Conservation (phyloP, 2,888 invertebrate species). For the Camponotus fellah region DNA sequence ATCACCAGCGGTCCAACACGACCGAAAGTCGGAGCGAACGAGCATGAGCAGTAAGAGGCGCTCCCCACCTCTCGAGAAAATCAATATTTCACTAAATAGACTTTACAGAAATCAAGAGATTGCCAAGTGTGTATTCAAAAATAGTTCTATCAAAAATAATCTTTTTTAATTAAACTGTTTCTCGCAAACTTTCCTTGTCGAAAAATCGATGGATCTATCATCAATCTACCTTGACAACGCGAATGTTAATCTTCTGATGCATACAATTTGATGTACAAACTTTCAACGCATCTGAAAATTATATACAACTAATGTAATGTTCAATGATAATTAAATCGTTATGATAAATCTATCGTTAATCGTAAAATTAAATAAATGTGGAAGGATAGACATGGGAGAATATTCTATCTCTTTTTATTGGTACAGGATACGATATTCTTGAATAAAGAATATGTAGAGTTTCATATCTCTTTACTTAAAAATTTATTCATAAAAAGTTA, state of each 20-base stretch:
- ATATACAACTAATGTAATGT: background rate
- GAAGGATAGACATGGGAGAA: background rate
- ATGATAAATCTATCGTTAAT: slow-evolving; percentile 15
- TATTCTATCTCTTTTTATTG: background rate
- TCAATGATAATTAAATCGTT: background rate
- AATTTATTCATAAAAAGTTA: slow-evolving; percentile 24
- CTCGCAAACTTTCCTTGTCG: background rate
- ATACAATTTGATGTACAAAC: background rate
- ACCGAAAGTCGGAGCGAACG: slow-evolving; percentile 60
- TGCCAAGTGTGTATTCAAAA: background rate
- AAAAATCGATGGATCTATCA: background rate
- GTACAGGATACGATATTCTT: background rate
- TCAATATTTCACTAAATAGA: slow-evolving; percentile 74
- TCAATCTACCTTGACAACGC: background rate
- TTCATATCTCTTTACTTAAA: slow-evolving; percentile 22
- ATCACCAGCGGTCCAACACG: slow-evolving; percentile 61
- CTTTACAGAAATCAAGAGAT: slow-evolving; percentile 11
- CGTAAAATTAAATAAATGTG: background rate
- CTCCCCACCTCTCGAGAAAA: slow-evolving; percentile 59
- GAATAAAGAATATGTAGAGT: background rate
- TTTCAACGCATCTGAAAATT: background rate
- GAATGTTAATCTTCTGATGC: background rate
- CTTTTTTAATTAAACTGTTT: background rate
- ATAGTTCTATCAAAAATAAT: background rate
- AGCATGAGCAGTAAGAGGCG: slow-evolving; percentile 75